Percentiles rank a stretch among this genome's conserved stretches.
phyloP scores from a whole-genome alignment of 2,888 invertebrate genomes.

The Pollenia amentaria region DNA sequence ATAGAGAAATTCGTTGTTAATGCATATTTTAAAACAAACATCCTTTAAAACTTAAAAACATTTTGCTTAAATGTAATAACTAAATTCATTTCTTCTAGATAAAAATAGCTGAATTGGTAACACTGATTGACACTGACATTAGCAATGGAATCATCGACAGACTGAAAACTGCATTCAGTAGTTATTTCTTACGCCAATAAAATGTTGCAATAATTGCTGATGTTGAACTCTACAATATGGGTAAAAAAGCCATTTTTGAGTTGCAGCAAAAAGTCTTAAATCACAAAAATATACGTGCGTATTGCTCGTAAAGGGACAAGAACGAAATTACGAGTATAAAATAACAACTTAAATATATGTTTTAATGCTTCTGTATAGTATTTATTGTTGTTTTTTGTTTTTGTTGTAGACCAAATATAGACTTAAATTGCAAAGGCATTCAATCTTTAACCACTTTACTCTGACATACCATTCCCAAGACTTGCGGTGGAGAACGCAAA shows the following conservation, averaged over 20 bases:
- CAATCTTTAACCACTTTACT: slow-evolving; percentile 67
- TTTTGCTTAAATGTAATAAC: too few species aligned
- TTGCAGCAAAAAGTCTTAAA: slow-evolving; percentile 32
- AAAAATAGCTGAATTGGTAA: too few species aligned
- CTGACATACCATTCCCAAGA: slow-evolving; percentile 74
- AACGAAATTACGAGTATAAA: not conserved
- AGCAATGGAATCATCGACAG: slow-evolving; percentile 11
- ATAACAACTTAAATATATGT: slow-evolving; percentile 1
- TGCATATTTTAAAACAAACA: too few species aligned
- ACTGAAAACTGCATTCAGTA: slow-evolving; percentile 43
- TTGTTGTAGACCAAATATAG: slow-evolving; percentile 68
- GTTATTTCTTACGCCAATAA: slow-evolving; percentile 68
- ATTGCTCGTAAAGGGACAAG: slow-evolving; percentile 17
- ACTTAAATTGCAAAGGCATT: slow-evolving; percentile 69
- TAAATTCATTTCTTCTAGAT: too few species aligned
- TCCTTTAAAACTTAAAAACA: too few species aligned
- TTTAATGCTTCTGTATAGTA: slow-evolving; percentile 14
- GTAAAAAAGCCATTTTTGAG: slow-evolving; percentile 60
- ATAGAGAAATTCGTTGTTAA: too few species aligned
- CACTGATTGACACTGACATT: not conserved
- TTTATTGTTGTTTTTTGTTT: slow-evolving; percentile 44
- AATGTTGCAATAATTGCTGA: slow-evolving; percentile 72
- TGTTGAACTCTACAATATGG: slow-evolving; percentile 67
- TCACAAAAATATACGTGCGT: slow-evolving; percentile 36
- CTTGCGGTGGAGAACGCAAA: slow-evolving; percentile 25